Evolutionary conservation across 2,797 vertebrate species (phyloP), one percentile per base, ranked within the genome.

Genomic region (Helostoma temminkii): DNA sequence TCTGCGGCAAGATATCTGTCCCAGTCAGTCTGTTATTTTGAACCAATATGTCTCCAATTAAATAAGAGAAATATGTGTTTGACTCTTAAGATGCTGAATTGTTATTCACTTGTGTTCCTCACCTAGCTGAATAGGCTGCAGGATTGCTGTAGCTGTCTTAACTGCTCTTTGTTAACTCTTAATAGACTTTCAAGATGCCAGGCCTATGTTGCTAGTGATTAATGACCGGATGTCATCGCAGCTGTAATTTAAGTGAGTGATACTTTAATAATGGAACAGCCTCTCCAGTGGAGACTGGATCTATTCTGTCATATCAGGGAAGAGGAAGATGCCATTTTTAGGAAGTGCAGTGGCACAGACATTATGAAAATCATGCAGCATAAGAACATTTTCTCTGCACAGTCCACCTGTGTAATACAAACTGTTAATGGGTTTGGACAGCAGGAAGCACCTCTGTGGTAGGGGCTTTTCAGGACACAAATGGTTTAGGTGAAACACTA

Each of bases 251-350:
- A 69, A 87, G 85, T 89, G 91, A 89, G 81, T 89, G 85, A 93
- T 92, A 90, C 89, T 92, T 93, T 91, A 93, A 93, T 92, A 91
- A 93, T 87, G 75, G 79, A 81, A 83, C 76, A 9, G 57, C 63
- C 79, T 76, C 82, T 79, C 65, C 55, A 48, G 67, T 47, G 42
- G 41, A 85, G 84, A 74, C 80, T 67, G 71, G 66, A 88, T 88
- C 81, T 76, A 47, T 71, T 62, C 61, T 74, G 71, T 89, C 87
- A 86, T 86, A 81, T 85, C 66, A 53, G 58, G 57, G 71, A 47
- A 62, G 63, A 59, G 76, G 76, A 58, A 71, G 72, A 68, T 63
- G 83, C 49, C 67, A 69, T 83, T 83, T 89, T 85, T 79, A 74
- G 77, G 69, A 76, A 70, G 73, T 24, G 62, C 62, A 74, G 75